phyloP scores from a whole-genome alignment of 2,797 vertebrate species.

The Sylvilagus floridanus region DNA sequence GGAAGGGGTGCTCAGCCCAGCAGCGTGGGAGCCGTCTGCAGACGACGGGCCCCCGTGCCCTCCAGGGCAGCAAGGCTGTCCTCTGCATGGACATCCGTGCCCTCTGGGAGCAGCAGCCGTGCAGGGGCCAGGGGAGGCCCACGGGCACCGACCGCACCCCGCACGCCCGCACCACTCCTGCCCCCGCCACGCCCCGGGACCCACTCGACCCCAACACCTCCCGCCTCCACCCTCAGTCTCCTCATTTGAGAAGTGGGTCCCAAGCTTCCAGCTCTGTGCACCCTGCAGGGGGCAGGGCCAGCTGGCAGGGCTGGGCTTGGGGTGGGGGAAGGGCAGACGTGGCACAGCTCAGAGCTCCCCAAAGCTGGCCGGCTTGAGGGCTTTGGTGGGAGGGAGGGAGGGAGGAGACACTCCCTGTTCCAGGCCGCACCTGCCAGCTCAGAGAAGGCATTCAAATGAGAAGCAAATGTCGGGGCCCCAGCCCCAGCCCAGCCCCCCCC shows the following conservation, averaged over 20 bases:
- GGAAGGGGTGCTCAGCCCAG: rapidly evolving
- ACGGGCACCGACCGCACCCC: rapidly evolving
- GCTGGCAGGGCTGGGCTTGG: rapidly evolving
- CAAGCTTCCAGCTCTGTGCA: background rate
- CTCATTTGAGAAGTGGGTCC: background rate
- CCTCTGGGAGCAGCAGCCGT: background rate
- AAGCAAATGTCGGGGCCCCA: slow-evolving; percentile 69
- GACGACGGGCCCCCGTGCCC: background rate
- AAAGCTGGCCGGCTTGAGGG: background rate
- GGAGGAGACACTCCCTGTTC: background rate
- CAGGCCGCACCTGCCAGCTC: background rate
- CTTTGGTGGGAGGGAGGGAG: rapidly evolving
- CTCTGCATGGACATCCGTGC: background rate
- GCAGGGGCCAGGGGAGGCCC: background rate
- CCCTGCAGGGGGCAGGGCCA: background rate
- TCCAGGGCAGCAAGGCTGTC: background rate
- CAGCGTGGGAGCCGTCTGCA: no score
- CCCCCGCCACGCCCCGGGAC: background rate
- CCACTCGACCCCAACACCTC: no score
- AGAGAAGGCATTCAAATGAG: slow-evolving; percentile 79
- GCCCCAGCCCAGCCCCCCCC: background rate
- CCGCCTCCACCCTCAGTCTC: background rate
- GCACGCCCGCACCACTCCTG: rapidly evolving
- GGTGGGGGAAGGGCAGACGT: background rate
- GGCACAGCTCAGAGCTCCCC: background rate